phyloP scores from a whole-genome alignment of 2,113 vertebrate genomes.

The Columbina picui region DNA sequence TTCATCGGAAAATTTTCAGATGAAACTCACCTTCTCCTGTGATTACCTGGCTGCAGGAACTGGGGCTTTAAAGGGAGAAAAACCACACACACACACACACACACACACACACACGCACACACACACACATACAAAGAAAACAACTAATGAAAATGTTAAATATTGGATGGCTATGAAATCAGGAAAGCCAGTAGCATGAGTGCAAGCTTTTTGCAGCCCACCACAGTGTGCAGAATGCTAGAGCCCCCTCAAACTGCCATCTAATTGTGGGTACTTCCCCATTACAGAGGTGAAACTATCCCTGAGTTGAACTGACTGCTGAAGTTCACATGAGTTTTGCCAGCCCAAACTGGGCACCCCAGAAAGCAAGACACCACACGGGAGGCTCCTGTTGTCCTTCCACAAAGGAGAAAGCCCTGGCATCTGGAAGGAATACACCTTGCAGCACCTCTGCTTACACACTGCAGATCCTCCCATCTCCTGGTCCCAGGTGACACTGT shows the following conservation, averaged over 20 bases:
- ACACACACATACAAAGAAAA: neutral
- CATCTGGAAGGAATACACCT: neutral
- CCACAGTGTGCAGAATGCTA: neutral
- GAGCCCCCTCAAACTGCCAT: neutral
- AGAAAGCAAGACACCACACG: fast-evolving
- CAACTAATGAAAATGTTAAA: neutral
- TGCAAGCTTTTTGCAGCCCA: neutral
- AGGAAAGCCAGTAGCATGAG: neutral
- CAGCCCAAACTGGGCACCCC: fast-evolving
- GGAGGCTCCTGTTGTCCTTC: neutral
- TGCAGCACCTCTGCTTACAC: neutral
- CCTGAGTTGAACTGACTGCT: neutral
- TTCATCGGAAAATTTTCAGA: neutral
- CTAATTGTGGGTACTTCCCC: neutral
- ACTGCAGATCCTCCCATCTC: fast-evolving
- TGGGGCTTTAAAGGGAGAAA: neutral
- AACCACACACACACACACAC: neutral
- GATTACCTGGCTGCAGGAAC: neutral
- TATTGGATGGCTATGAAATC: neutral
- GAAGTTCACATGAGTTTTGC: fast-evolving
- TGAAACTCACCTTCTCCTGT: neutral
- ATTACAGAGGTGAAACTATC: fast-evolving
- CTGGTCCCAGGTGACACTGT: fast-evolving
- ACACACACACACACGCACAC: neutral
- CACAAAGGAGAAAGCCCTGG: neutral